phyloP scores from a whole-genome alignment of 2,888 invertebrate genomes.

The Drosophila prostipennis region DNA sequence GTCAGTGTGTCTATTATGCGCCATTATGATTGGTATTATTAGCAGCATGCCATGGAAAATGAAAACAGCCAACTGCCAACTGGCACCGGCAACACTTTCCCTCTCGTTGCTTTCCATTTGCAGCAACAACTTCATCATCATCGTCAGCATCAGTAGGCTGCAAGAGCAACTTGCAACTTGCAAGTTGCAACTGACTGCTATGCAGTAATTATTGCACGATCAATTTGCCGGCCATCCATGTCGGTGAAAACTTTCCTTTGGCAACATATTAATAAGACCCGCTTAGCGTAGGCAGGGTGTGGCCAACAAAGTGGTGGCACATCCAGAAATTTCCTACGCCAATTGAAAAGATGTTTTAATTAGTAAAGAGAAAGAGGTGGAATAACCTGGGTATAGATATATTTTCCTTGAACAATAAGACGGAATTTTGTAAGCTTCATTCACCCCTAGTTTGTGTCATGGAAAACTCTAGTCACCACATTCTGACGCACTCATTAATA shows the following conservation, averaged over 20 bases:
- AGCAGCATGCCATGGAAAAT: constrained; percentile 75
- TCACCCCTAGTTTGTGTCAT: background rate
- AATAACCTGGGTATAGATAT: background rate
- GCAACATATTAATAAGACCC: constrained; percentile 39
- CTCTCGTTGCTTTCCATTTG: constrained; percentile 83
- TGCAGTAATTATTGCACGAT: constrained; percentile 82
- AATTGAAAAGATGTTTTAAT: constrained; percentile 13
- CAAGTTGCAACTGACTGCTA: constrained; percentile 65
- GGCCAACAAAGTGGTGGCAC: constrained; percentile 19
- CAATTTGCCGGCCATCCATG: constrained; percentile 78
- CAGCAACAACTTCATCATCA: constrained; percentile 49
- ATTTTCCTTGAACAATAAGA: background rate
- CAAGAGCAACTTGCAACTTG: constrained; percentile 29
- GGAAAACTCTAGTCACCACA: no score
- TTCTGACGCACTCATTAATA: no score
- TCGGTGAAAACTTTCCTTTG: constrained; percentile 74
- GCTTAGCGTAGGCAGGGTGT: constrained; percentile 7
- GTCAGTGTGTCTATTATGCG: constrained; percentile 81
- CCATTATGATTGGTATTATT: constrained; percentile 76
- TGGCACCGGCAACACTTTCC: constrained; percentile 75
- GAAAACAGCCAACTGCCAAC: constrained; percentile 69
- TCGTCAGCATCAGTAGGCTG: constrained; percentile 16
- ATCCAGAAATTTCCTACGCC: constrained; percentile 20
- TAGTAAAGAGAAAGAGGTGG: constrained; percentile 9
- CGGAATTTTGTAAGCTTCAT: background rate